These are phyloP conservation scores for Tenebrosternarchus preto DNA, from an alignment of 2,113 vertebrate genomes.

Conservation along the genomic window DNA sequence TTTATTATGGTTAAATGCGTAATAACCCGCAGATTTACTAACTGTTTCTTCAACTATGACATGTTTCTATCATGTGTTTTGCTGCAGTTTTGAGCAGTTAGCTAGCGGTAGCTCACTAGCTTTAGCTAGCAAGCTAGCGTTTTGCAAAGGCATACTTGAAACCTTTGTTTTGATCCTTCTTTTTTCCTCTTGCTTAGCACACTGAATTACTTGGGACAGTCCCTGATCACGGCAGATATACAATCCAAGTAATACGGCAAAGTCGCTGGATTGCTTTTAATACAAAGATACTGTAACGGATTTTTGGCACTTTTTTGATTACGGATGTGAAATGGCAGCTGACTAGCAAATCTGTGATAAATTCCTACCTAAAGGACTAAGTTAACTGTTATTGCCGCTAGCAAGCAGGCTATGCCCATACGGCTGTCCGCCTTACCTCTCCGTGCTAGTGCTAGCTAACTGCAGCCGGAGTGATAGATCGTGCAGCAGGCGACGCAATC, in stretches of 20 bases:
- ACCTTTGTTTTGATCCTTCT: neutral
- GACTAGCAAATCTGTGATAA: constrained; percentile 9
- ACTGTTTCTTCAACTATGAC: constrained; percentile 7
- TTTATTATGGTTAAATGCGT: too few relatives aligned
- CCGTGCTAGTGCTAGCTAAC: constrained; percentile 54
- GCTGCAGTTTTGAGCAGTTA: constrained; percentile 36
- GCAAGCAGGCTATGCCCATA: constrained; percentile 37
- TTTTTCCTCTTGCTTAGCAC: constrained; percentile 21
- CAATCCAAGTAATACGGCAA: neutral
- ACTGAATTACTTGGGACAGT: neutral
- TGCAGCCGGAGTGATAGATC: constrained; percentile 60
- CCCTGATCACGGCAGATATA: neutral
- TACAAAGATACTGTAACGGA: neutral
- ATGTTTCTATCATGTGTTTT: neutral
- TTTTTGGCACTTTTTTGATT: constrained; percentile 23
- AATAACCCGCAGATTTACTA: neutral
- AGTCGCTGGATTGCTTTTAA: neutral
- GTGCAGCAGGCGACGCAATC: constrained; percentile 35
- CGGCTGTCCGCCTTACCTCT: constrained; percentile 68
- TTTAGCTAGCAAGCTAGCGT: constrained; percentile 47
- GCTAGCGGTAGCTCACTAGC: constrained; percentile 47
- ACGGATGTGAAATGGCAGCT: constrained; percentile 37
- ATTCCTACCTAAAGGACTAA: constrained; percentile 30
- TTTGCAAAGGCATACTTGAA: constrained; percentile 7
- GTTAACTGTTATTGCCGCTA: constrained; percentile 24